Percentiles rank a stretch among this genome's conserved stretches.
Conservation (phyloP, 2,888 invertebrate genomes). For the Nymphalis urticae region DNA sequence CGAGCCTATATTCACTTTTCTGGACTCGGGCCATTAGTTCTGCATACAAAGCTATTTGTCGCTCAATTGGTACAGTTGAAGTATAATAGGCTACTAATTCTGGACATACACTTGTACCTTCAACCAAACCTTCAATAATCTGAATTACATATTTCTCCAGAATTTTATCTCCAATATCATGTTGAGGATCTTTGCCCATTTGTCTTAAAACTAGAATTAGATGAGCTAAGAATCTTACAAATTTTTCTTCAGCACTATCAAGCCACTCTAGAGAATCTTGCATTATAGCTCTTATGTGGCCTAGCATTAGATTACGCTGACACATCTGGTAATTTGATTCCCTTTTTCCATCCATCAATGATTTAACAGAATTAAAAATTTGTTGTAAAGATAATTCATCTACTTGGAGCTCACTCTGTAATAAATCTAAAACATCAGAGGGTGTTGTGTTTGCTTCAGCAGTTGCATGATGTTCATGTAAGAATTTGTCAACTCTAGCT, state of each 20-base stretch:
- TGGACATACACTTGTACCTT: conserved; percentile 84
- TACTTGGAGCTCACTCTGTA: conserved; percentile 64
- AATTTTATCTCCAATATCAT: conserved; percentile 87
- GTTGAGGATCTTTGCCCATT: conserved; percentile 87
- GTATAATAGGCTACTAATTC: conserved; percentile 92
- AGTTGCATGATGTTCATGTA: conserved; percentile 73
- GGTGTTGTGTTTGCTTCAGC: conserved; percentile 71
- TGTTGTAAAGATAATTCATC: conserved; percentile 70
- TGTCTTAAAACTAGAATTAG: conserved; percentile 90
- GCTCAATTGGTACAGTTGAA: conserved; percentile 85
- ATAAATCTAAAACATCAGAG: conserved; percentile 65
- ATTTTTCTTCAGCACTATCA: conserved; percentile 76
- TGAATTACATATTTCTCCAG: conserved; percentile 87
- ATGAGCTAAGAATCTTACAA: conserved; percentile 92
- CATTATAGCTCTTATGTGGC: conserved; percentile 88
- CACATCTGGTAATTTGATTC: conserved; percentile 87
- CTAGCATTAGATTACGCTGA: conserved; percentile 92
- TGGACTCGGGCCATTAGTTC: conserved; percentile 85
- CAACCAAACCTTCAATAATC: conserved; percentile 82
- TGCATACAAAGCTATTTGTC: conserved; percentile 83
- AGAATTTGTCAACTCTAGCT: conserved; percentile 87
- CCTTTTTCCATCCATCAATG: conserved; percentile 80
- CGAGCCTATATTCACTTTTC: conserved; percentile 83
- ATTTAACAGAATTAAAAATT: conserved; percentile 71
- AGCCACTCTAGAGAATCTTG: conserved; percentile 86